A percentile compares a stretch with the other conserved stretches of the same genome.
Conservation (phyloP, 2,797 vertebrate species). For the Rachycentron canadum region DNA sequence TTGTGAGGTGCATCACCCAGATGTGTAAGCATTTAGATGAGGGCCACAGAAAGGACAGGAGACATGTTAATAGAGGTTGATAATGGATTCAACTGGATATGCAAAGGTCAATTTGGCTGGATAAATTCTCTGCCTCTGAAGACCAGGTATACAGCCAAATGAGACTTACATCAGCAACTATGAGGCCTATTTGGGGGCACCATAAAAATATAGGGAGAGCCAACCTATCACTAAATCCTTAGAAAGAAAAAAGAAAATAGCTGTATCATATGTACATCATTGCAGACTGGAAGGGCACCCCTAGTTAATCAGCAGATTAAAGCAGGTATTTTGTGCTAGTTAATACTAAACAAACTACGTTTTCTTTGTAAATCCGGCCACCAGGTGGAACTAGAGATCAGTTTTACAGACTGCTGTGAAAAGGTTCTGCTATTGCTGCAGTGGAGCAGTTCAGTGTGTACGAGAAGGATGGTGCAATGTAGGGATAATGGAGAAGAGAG, state of each 20-base stretch:
- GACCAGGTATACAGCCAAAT: too few relatives aligned
- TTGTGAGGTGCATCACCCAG: not conserved
- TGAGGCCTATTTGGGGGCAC: not conserved
- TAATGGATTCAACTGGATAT: too few relatives aligned
- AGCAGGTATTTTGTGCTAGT: too few relatives aligned
- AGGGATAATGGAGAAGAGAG: constrained; percentile 20
- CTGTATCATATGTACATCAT: too few relatives aligned
- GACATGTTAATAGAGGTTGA: not conserved
- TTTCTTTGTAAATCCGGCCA: constrained; percentile 29
- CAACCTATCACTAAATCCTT: too few relatives aligned
- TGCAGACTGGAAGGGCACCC: too few relatives aligned
- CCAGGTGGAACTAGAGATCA: constrained; percentile 61
- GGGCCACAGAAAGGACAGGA: too few relatives aligned
- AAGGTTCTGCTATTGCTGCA: constrained; percentile 87
- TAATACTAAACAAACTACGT: not conserved
- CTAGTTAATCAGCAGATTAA: not conserved
- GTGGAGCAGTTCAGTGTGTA: constrained; percentile 32
- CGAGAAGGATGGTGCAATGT: constrained; percentile 45
- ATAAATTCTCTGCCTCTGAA: not conserved
- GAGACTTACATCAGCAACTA: not conserved
- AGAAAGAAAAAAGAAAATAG: too few relatives aligned
- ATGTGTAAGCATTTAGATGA: not conserved
- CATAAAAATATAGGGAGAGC: too few relatives aligned
- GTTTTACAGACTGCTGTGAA: constrained; percentile 75
- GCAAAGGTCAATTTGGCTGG: not conserved